Evolutionary conservation across 1,140 invertebrate genomes (phyloP).

Genomic region (Temnothorax longispinosus): DNA sequence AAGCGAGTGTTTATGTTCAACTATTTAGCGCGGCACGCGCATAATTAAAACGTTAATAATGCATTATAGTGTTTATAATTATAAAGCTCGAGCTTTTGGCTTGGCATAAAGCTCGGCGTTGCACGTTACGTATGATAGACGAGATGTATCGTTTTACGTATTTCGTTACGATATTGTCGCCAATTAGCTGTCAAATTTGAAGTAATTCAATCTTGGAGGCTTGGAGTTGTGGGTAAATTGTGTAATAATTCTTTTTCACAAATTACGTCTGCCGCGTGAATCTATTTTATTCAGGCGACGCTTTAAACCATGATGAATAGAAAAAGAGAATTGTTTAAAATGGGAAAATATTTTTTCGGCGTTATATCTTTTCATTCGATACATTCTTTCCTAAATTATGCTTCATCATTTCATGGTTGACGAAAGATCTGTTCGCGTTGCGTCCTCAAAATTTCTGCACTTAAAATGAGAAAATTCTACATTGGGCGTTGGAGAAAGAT

Average conservation of each 20-base stretch:
- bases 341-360: not conserved
- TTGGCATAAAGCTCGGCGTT: slow-evolving; percentile 13
- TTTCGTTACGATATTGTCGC: slow-evolving; percentile 28
- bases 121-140: not conserved
- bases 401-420: not conserved
- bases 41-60: slow-evolving; percentile 60
- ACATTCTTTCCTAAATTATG: not conserved
- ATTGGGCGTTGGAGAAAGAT: no score
- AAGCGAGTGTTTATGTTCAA: slow-evolving; percentile 32
- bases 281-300: not conserved
- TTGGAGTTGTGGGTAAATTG: not conserved
- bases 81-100: slow-evolving; percentile 29
- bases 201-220: slow-evolving; percentile 38
- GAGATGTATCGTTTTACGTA: slow-evolving; percentile 44
- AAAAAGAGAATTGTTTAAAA: not conserved
- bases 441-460: no score
- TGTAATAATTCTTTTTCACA: not conserved
- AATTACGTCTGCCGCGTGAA: not conserved
- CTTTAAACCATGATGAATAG: not conserved
- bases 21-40: slow-evolving; percentile 48
- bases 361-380: not conserved
- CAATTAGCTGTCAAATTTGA: slow-evolving; percentile 45
- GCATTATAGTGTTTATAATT: slow-evolving; percentile 58
- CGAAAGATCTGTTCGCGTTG: no score
- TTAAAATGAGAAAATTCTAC: no score